Conservation (phyloP, 2,113 vertebrate species). For the Cavia aperea region DNA sequence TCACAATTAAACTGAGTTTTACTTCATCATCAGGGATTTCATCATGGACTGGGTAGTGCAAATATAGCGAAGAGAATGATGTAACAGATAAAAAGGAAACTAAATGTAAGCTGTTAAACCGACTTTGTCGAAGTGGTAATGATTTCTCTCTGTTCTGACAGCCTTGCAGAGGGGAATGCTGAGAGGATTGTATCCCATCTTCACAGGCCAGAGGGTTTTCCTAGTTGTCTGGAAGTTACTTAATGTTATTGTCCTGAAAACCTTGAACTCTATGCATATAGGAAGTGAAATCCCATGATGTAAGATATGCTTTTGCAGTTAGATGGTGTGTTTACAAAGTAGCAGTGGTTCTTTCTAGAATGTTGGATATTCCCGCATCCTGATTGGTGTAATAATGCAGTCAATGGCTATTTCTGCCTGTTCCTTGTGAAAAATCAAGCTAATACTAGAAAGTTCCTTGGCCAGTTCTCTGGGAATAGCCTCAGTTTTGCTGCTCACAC, state of each 20-base stretch:
- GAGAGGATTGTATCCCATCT: neutral
- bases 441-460: neutral
- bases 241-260: neutral
- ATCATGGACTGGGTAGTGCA: accelerated
- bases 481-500: neutral
- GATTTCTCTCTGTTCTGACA: neutral
- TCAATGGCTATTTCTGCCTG: neutral
- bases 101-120: neutral
- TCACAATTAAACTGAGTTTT: neutral
- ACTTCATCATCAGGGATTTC: slow-evolving; percentile 23
- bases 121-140: neutral
- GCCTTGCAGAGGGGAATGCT: neutral
- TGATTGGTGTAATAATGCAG: neutral
- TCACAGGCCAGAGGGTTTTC: neutral
- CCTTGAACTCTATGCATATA: neutral
- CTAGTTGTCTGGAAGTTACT: neutral
- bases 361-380: neutral
- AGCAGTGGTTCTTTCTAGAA: neutral
- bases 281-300: neutral
- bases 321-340: no score
- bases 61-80: slow-evolving; percentile 12
- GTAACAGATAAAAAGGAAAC: slow-evolving; percentile 55
- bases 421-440: neutral
- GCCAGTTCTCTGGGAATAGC: neutral
- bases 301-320: neutral